Base-by-base conservation (phyloP, 2,888 invertebrate species). In the Leptinotarsa peninsularis region DNA sequence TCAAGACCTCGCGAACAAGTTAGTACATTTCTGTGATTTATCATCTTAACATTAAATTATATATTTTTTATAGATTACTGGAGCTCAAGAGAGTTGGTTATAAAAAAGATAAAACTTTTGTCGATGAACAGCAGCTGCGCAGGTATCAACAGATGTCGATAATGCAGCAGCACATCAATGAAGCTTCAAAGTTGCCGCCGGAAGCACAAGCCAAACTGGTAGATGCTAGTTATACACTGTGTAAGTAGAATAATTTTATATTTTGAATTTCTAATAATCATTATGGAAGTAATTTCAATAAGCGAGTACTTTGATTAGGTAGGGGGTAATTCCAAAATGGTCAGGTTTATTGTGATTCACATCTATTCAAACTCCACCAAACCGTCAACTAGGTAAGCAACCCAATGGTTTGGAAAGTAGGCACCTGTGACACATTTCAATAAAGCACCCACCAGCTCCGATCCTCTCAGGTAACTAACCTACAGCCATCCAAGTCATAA, bases 31-130 rank as follows among this genome's bases (percentile, higher is more conserved):
- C 60, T 27, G n/a, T 14, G 14, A 17, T 23, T 3, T 67, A 1
- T 43, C 33, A 49, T 49, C 58, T 33, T 72, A 10, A 18, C 23
- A 7, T n/a, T 14, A 49, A 43, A 52, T 43, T 54, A 2, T 67
- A 72, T 43, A 52, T 66, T 74, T 18, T 77, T 80, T 87, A 75
- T 86, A 94, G 94, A 88, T 89, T 95, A 83, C 92, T 93, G 10
- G 94, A 96, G 88, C 88, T 96, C 81, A 94, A 93, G 83, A 91
- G 91, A 74, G 92, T 95, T 78, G 92, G 91, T 79, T 94, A 96
- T 87, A 91, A 92, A 81, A 93, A 93, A 83, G 95, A 95, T 88
- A 93, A 95, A 82, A 90, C 91, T 67, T 88, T 95, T 80, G 91
- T 93, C 67, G 93, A 94, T 77, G 95, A 96, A 81, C 93, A 94